A percentile compares a stretch with the other conserved stretches of the same genome.
Conservation (phyloP, 2,888 invertebrate genomes). For the Dryomyza anilis region DNA sequence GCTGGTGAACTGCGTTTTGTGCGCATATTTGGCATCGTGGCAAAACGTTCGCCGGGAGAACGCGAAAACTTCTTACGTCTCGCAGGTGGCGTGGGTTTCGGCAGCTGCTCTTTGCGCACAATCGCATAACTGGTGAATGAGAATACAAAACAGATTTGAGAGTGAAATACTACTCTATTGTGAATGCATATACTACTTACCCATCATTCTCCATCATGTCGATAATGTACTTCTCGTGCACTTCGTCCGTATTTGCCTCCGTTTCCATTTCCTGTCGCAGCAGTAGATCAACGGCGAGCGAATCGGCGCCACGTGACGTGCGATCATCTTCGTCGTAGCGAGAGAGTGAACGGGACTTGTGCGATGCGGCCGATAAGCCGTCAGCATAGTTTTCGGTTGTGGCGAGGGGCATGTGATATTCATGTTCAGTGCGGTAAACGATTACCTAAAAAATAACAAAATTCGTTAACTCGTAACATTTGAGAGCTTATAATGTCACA, state of each 20-base stretch:
- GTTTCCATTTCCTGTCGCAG: slow-evolving; percentile 5
- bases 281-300: slow-evolving; percentile 64
- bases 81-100: slow-evolving; percentile 68
- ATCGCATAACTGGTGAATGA: slow-evolving; percentile 71
- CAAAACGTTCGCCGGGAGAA: slow-evolving; percentile 69
- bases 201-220: slow-evolving; percentile 61
- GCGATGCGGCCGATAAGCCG: slow-evolving; percentile 66
- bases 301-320: slow-evolving; percentile 74
- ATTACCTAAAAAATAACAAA: slow-evolving; percentile 63
- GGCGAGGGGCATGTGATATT: slow-evolving; percentile 68
- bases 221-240: slow-evolving; percentile 52
- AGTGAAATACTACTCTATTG: slow-evolving; percentile 24
- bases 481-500: slow-evolving; percentile 6
- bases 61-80: slow-evolving; percentile 66
- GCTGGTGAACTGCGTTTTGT: slow-evolving; percentile 56
- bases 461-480: not conserved
- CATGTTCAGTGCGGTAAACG: slow-evolving; percentile 70
- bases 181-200: slow-evolving; percentile 40
- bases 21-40: slow-evolving; percentile 68
- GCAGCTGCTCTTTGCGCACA: slow-evolving; percentile 73
- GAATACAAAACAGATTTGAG: slow-evolving; percentile 8
- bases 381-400: slow-evolving; percentile 63
- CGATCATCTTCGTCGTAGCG: slow-evolving; percentile 70
- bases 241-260: slow-evolving; percentile 21
- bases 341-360: slow-evolving; percentile 66